Evolutionary conservation across 1,140 invertebrate species (phyloP).

Genomic region (Papilio polytes): DNA sequence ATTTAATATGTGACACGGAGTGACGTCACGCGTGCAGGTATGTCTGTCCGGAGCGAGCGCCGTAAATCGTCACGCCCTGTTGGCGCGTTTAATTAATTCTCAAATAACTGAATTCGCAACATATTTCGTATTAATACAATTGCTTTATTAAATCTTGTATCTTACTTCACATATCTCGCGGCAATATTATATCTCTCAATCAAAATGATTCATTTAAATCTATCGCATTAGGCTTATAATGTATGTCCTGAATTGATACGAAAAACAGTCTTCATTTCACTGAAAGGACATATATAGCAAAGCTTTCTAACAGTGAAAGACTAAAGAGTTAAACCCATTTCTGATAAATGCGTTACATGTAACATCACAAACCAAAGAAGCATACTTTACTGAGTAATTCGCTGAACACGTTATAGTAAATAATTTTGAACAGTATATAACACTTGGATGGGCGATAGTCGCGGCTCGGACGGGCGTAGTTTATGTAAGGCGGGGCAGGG

Average conservation of each 20-base stretch:
- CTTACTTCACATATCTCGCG: background rate
- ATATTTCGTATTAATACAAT: conserved; percentile 50
- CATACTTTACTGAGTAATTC: background rate
- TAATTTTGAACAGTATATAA: conserved; percentile 28
- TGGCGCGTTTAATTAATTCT: conserved; percentile 78
- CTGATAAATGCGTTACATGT: too few relatives aligned
- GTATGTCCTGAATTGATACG: too few relatives aligned
- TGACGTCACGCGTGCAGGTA: conserved; percentile 73
- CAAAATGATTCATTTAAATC: background rate
- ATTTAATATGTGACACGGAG: conserved; percentile 73
- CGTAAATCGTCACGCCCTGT: conserved; percentile 76
- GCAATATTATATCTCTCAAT: background rate
- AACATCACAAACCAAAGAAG: too few relatives aligned
- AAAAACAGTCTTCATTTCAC: too few relatives aligned
- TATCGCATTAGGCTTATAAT: too few relatives aligned
- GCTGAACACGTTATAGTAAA: background rate
- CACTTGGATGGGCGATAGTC: conserved; percentile 10
- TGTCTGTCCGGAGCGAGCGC: conserved; percentile 62
- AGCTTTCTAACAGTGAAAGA: too few relatives aligned
- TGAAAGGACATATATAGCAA: too few relatives aligned
- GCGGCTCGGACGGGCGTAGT: conserved; percentile 26
- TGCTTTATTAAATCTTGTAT: conserved; percentile 32
- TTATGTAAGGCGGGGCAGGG: conserved; percentile 57
- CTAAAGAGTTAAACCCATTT: too few relatives aligned
- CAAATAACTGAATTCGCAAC: conserved; percentile 67